Percentiles rank a stretch among this genome's conserved stretches.
Conservation (phyloP, 2,888 invertebrate genomes). For the Pandemis heparana region DNA sequence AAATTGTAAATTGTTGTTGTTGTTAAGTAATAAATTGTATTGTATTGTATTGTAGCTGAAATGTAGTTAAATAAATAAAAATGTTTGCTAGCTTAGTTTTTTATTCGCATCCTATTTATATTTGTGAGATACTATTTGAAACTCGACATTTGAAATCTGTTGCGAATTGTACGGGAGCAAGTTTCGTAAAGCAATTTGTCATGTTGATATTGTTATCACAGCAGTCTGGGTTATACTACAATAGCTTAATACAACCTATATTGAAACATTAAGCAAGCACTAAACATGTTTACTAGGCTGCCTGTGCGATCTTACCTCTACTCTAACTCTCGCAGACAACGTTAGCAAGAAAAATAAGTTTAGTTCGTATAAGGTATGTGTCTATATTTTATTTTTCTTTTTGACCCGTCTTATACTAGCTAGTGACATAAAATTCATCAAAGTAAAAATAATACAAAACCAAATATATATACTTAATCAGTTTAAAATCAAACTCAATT, state of each 20-base stretch:
- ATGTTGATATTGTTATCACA: conserved; percentile 3
- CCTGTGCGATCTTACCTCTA: conserved; percentile 5
- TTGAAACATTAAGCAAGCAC: conserved; percentile 25
- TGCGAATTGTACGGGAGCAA: not conserved
- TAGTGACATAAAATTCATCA: not conserved
- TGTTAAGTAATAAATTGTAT: no score
- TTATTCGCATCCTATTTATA: no score
- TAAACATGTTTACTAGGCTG: conserved; percentile 19
- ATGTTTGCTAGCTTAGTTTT: no score
- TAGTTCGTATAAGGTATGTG: not conserved
- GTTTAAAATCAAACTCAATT: no score
- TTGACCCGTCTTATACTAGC: not conserved
- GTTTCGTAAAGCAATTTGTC: not conserved
- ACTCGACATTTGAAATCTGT: not conserved
- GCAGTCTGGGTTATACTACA: not conserved
- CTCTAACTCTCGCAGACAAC: conserved; percentile 1
- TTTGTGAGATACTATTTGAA: not conserved
- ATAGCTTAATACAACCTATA: conserved; percentile 3
- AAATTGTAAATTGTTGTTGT: no score
- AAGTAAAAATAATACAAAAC: no score
- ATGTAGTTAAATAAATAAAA: no score
- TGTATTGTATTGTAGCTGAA: no score
- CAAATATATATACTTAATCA: no score
- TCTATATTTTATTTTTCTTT: not conserved
- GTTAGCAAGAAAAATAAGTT: conserved; percentile 11